Conservation (phyloP, 2,888 invertebrate species). For the Scaeva pyrastri region DNA sequence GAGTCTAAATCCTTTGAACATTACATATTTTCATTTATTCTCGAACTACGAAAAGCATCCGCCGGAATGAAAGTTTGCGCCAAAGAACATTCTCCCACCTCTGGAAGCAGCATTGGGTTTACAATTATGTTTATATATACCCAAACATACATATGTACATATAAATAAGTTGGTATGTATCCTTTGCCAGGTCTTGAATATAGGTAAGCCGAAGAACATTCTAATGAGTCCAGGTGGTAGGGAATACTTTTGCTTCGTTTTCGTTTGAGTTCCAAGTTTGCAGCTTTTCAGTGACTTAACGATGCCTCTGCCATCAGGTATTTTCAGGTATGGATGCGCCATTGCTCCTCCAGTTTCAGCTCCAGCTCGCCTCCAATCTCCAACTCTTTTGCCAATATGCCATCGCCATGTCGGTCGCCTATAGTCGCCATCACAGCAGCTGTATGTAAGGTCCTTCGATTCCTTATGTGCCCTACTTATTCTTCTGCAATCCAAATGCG, state of each 20-base stretch:
- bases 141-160: neutral
- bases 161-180: neutral
- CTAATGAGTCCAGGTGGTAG: constrained; percentile 57
- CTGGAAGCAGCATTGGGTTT: neutral
- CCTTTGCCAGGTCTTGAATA: constrained; percentile 15
- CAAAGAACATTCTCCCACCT: constrained; percentile 38
- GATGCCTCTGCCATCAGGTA: constrained; percentile 19
- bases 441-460: constrained; percentile 38
- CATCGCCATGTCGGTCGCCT: constrained; percentile 1
- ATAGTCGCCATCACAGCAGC: neutral
- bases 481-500: constrained; percentile 59
- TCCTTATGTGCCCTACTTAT: constrained; percentile 66
- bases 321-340: constrained; percentile 7
- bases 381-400: constrained; percentile 28
- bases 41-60: constrained; percentile 42
- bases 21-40: constrained; percentile 44
- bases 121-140: too few relatives aligned
- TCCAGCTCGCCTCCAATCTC: too few relatives aligned
- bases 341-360: neutral
- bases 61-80: constrained; percentile 53
- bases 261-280: constrained; percentile 36
- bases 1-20: constrained; percentile 40
- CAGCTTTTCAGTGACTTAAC: constrained; percentile 45
- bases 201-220: constrained; percentile 43
- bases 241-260: constrained; percentile 23